Conservation (phyloP, 2,888 invertebrate species). For the Pheosia gnoma region DNA sequence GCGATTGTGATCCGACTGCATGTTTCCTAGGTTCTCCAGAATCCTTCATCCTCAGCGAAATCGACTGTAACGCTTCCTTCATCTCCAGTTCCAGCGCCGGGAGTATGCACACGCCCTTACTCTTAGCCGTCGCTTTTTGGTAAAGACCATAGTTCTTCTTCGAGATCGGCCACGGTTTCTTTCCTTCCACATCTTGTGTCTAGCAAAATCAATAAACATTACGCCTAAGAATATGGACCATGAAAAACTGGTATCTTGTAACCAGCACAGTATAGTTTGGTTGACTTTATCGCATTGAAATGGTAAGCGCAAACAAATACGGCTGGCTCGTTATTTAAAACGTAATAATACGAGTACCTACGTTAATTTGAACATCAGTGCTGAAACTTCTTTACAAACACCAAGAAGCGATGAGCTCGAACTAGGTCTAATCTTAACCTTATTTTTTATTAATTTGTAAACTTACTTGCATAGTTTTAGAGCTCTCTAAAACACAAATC, state of each 20-base stretch:
- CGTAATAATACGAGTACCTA: no score
- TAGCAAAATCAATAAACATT: not conserved
- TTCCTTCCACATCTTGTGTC: constrained; percentile 6
- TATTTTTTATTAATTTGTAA: not conserved
- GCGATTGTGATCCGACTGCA: constrained; percentile 27
- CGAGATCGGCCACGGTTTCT: constrained; percentile 21
- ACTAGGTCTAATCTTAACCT: not conserved
- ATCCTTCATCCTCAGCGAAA: constrained; percentile 28
- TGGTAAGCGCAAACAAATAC: no score
- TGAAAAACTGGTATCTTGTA: no score
- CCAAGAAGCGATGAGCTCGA: no score
- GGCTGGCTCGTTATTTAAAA: no score
- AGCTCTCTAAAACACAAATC: not conserved
- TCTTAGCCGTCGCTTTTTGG: constrained; percentile 12
- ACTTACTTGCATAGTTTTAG: not conserved
- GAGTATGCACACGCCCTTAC: constrained; percentile 8
- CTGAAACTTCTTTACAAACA: no score
- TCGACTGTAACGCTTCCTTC: constrained; percentile 30
- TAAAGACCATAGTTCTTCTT: constrained; percentile 37
- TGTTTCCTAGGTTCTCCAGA: constrained; percentile 17
- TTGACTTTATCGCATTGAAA: no score
- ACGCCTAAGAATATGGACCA: no score
- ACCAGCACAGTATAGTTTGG: no score
- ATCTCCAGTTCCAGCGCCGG: constrained; percentile 17
- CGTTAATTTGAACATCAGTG: no score